A percentile compares a stretch with the other conserved stretches of the same genome.
phyloP scores from a whole-genome alignment of 1,140 invertebrate species.

The Bradynema listronoti region DNA sequence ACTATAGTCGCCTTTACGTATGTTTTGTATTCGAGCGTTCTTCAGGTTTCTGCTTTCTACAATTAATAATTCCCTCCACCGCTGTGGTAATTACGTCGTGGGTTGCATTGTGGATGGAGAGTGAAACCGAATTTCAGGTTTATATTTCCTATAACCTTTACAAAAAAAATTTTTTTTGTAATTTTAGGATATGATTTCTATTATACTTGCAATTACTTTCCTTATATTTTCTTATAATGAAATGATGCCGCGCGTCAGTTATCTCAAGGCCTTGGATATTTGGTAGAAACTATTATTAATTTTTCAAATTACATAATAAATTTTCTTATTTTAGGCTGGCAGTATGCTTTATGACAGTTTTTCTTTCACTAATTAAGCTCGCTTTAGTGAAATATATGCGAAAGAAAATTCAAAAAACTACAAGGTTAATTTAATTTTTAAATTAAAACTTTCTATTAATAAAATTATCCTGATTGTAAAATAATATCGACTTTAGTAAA shows the following conservation, averaged over 20 bases:
- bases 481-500: slow-evolving; percentile 5
- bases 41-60: slow-evolving; percentile 56
- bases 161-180: not conserved
- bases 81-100: slow-evolving; percentile 57
- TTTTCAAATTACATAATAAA: slow-evolving; percentile 64
- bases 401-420: slow-evolving; percentile 32
- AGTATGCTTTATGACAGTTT: slow-evolving; percentile 61
- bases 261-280: slow-evolving; percentile 25
- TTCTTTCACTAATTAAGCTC: slow-evolving; percentile 57
- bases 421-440: not conserved
- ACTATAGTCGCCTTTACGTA: slow-evolving; percentile 53
- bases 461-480: not conserved
- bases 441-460: not conserved
- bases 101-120: slow-evolving; percentile 58
- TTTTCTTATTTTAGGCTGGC: slow-evolving; percentile 95
- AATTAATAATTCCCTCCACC: slow-evolving; percentile 57
- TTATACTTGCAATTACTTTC: slow-evolving; percentile 59
- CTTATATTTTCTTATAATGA: slow-evolving; percentile 68
- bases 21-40: slow-evolving; percentile 55
- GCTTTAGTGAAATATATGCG: slow-evolving; percentile 56
- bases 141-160: not conserved
- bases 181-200: slow-evolving; percentile 82
- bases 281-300: slow-evolving; percentile 12
- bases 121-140: slow-evolving; percentile 51
- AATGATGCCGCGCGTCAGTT: slow-evolving; percentile 67